phyloP scores from a whole-genome alignment of 2,113 vertebrate species.

The Scopus umbretta region DNA sequence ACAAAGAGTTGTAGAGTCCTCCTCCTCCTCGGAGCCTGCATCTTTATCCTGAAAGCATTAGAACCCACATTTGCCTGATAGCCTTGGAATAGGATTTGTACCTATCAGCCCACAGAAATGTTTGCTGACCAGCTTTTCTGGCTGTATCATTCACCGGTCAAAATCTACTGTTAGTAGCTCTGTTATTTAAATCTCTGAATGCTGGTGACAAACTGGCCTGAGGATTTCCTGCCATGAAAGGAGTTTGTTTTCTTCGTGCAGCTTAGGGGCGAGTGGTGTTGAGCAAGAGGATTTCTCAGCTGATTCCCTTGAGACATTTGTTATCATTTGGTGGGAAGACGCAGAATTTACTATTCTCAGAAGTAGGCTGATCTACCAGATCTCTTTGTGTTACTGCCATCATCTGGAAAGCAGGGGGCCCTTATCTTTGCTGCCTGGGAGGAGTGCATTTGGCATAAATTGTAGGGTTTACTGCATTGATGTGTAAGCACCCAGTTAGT shows the following conservation, averaged over 20 bases:
- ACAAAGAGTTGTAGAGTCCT: background rate
- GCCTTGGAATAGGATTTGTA: background rate
- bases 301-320: constrained; percentile 24
- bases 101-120: background rate
- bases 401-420: background rate
- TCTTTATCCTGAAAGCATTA: background rate
- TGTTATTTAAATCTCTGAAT: background rate
- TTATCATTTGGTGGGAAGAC: constrained; percentile 44
- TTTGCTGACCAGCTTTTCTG: background rate
- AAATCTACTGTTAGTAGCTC: background rate
- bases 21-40: background rate
- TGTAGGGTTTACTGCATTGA: background rate
- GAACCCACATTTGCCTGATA: fast-evolving
- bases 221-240: constrained; percentile 55
- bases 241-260: constrained; percentile 24
- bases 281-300: constrained; percentile 50
- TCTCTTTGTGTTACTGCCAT: background rate
- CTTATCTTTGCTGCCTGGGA: background rate
- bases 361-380: background rate
- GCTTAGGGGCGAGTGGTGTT: background rate
- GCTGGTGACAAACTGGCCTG: constrained; percentile 33
- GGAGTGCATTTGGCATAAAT: background rate
- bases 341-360: constrained; percentile 30
- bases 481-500: background rate
- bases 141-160: background rate